Percentiles rank a stretch among this genome's conserved stretches.
Evolutionary conservation across 37 sponge, comb jelly and placozoan species (phyloP).

Genomic region (Aplysina aerophoba): DNA sequence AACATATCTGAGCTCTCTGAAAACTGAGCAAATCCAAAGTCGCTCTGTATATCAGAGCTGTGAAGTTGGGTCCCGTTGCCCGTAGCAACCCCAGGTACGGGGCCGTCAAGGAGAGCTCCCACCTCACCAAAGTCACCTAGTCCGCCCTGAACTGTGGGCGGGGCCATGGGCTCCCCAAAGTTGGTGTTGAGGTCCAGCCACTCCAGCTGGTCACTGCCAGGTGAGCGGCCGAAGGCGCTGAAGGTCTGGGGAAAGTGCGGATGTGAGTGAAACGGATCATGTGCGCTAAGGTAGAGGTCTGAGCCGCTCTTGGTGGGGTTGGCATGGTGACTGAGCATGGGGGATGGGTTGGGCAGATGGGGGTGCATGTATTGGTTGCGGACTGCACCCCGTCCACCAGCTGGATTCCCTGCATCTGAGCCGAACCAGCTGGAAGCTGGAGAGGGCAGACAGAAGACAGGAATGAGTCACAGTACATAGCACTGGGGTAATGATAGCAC

Average conservation of each 20-base stretch:
- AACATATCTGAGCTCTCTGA: constrained; percentile 25
- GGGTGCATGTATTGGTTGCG: too few species aligned
- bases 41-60: constrained; percentile 3
- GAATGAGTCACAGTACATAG: too few species aligned
- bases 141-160: neutral
- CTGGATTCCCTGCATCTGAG: too few species aligned
- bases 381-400: too few species aligned
- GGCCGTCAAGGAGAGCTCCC: neutral
- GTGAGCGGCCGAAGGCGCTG: constrained; percentile 7
- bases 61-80: constrained; percentile 20
- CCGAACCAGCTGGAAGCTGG: too few species aligned
- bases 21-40: constrained; percentile 22
- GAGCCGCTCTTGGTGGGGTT: constrained; percentile 7
- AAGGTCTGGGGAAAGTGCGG: neutral
- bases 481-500: too few species aligned
- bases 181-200: constrained; percentile 63
- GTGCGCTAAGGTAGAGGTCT: constrained; percentile 18
- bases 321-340: constrained; percentile 10
- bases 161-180: neutral
- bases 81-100: neutral
- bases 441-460: too few species aligned
- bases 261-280: constrained; percentile 13
- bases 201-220: constrained; percentile 36
- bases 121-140: constrained; percentile 13
- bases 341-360: neutral